Evolutionary conservation across 23 tunicate genomes (phyloP).

Genomic region (Trididemnum miniatum): DNA sequence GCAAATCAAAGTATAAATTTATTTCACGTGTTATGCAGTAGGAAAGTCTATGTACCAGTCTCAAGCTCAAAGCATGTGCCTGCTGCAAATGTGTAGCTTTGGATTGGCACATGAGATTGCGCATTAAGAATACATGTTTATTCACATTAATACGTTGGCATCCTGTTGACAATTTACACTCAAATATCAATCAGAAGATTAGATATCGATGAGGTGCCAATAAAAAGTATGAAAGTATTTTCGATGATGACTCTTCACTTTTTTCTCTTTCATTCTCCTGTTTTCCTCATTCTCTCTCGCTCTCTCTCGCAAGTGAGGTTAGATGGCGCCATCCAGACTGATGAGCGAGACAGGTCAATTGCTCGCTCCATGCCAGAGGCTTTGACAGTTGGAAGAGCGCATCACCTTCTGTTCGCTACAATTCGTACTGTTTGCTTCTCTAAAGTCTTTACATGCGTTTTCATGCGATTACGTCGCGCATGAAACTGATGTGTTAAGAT

Average conservation of each 20-base stretch:
- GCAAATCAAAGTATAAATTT: no score
- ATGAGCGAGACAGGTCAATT: background rate
- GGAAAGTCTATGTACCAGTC: no score
- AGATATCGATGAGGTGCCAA: constrained; percentile 11
- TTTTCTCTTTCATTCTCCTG: constrained; percentile 8
- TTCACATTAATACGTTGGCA: no score
- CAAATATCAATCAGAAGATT: background rate
- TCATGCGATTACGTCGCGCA: background rate
- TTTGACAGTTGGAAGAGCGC: background rate
- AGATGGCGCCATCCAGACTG: constrained; percentile 27
- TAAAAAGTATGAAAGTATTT: background rate
- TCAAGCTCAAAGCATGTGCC: no score
- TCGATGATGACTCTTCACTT: background rate
- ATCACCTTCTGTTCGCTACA: background rate
- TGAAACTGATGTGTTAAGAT: background rate
- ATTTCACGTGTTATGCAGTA: no score
- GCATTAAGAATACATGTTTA: no score
- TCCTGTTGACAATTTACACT: no score
- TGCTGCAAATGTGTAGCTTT: no score
- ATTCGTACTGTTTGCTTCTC: background rate
- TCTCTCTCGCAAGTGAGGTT: background rate
- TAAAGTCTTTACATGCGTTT: background rate
- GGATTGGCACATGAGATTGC: no score
- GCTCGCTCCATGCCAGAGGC: constrained; percentile 2
- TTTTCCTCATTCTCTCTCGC: background rate